phyloP scores from a whole-genome alignment of 2,113 vertebrate species.

The Ochotona curzoniae region DNA sequence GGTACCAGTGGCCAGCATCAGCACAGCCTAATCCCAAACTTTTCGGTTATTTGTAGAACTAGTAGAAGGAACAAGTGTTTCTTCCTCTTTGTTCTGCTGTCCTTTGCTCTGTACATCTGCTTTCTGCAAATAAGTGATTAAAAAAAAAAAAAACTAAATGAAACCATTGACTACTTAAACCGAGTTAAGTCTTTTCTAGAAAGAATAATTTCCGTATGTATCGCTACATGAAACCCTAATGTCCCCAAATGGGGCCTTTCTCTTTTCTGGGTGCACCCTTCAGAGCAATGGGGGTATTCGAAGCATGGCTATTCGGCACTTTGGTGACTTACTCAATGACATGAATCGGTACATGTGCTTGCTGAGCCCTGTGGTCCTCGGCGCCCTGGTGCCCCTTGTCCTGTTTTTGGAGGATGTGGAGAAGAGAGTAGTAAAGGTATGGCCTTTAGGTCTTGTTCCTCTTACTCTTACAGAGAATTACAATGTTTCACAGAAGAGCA shows the following conservation, averaged over 20 bases:
- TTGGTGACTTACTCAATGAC: constrained; percentile 63
- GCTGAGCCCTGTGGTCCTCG: background rate
- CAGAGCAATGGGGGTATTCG: constrained; percentile 37
- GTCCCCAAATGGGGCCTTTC: background rate
- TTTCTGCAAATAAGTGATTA: too few relatives aligned
- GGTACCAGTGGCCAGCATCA: background rate
- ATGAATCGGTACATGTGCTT: constrained; percentile 56
- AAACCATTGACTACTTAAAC: background rate
- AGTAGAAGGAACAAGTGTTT: too few relatives aligned
- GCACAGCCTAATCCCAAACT: too few relatives aligned
- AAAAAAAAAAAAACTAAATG: background rate
- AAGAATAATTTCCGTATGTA: background rate
- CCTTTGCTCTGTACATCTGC: too few relatives aligned
- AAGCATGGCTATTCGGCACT: constrained; percentile 69
- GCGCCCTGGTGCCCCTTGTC: constrained; percentile 67
- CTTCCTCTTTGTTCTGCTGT: too few relatives aligned
- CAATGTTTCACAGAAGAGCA: background rate
- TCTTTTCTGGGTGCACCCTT: background rate
- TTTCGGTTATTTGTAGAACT: too few relatives aligned
- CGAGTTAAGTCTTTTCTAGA: constrained; percentile 6
- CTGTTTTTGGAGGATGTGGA: constrained; percentile 73
- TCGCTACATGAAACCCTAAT: background rate
- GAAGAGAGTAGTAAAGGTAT: constrained; percentile 54
- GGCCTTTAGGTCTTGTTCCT: background rate
- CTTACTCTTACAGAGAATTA: background rate